Base-by-base conservation (phyloP, 2,888 invertebrate species). In the Rugalucina vietnamica region DNA sequence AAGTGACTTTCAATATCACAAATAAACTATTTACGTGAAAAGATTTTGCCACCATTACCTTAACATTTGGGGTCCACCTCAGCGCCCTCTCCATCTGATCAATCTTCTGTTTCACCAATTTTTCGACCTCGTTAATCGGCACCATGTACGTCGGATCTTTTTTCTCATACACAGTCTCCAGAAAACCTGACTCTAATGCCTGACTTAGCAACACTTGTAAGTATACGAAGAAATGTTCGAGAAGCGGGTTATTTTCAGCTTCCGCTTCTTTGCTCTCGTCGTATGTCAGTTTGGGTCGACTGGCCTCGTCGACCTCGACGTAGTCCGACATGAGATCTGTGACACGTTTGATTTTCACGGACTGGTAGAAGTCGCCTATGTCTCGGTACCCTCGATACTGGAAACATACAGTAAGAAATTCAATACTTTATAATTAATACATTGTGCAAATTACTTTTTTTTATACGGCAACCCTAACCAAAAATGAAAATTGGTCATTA, bases 201-300 rank as follows among this genome's bases (percentile, higher is more conserved):
- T 93, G 93, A 77, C 93, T 94, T 29, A 94, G 91, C 74, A 94
- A 93, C 43, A 94, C 92, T 87, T 94, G 94, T 65, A 92, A 78
- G 81, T 89, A 92, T 2, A 91, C 89, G 76, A 91, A 91, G 81
- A 92, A 92, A 43, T 89, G 82, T 39, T 88, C 81, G 75, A 90
- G 69, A 27, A 91, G 50, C 8, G 89, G 89, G 43, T 90, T 90
- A 18, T 87, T 88, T 43, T 89, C 89, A 76, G 85, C 85, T 34
- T 84, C 82, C 37, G 79, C 74, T 69, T 89, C 89, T 73, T 85
- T 82, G 29, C 89, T 77, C n/a, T 72, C 60, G 29, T 79, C 72
- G 29, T 85, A 65, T 10, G 75, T 60, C 1, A 86, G 78, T 79
- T 88, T 85, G 39, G 91, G 91, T 29, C 76, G 76, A 65, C 70